Conservation (phyloP, 2,888 invertebrate genomes). For the Agriotes lineatus region DNA sequence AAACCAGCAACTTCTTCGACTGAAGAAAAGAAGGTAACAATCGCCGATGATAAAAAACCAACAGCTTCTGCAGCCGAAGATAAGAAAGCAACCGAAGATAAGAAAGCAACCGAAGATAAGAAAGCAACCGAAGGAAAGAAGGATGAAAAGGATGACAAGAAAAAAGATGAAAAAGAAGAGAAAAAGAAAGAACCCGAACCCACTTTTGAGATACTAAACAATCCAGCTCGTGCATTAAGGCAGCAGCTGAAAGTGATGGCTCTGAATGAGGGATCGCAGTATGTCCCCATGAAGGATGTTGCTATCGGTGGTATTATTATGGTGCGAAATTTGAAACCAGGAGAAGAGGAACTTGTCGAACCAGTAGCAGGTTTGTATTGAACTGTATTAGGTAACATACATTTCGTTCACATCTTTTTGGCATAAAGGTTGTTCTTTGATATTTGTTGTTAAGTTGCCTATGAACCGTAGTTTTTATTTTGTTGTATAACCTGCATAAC, state of each 20-base stretch:
- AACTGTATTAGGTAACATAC: too few relatives aligned
- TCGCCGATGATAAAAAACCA: background rate
- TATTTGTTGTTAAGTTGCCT: too few relatives aligned
- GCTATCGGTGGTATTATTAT: constrained; percentile 97
- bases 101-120: constrained; percentile 60
- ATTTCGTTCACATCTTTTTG: too few relatives aligned
- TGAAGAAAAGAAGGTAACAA: constrained; percentile 60
- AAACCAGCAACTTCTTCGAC: constrained; percentile 51
- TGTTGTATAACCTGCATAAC: too few relatives aligned
- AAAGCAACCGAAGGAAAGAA: constrained; percentile 58
- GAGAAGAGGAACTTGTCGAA: constrained; percentile 88
- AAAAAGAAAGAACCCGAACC: constrained; percentile 91
- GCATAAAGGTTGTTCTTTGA: too few relatives aligned
- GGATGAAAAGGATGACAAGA: constrained; percentile 66
- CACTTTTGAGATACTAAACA: constrained; percentile 89
- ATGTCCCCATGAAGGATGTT: constrained; percentile 90
- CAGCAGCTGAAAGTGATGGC: constrained; percentile 87
- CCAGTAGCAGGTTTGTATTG: constrained; percentile 78
- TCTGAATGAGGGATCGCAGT: constrained; percentile 84
- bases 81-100: constrained; percentile 63
- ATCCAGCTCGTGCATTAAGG: constrained; percentile 95
- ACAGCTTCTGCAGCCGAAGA: constrained; percentile 64
- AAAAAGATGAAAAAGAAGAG: constrained; percentile 69
- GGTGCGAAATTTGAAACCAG: constrained; percentile 86
- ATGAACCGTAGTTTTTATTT: too few relatives aligned